Conservation (phyloP, 2,113 vertebrate genomes). For the Cheilinus undulatus region DNA sequence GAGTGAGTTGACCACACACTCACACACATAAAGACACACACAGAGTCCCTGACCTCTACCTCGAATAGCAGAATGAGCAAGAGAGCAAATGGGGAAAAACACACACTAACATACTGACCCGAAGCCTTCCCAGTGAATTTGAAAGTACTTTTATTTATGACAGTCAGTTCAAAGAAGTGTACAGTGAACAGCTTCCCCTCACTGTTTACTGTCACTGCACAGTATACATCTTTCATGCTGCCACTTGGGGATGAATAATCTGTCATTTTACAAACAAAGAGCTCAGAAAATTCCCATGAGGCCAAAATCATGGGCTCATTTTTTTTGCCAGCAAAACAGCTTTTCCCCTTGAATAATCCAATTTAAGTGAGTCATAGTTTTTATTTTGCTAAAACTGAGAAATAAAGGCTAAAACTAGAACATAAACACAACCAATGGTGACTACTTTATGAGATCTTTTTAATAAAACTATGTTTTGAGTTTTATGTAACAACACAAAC, state of each 20-base stretch:
- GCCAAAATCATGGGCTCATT: conserved; percentile 39
- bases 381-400: conserved; percentile 24
- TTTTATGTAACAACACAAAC: neutral
- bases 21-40: conserved; percentile 22
- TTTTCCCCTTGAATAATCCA: conserved; percentile 26
- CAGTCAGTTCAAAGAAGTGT: conserved; percentile 57
- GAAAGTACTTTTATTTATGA: conserved; percentile 62
- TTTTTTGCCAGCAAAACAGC: conserved; percentile 28
- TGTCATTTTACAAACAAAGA: conserved; percentile 17
- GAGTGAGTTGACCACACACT: conserved; percentile 84
- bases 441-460: conserved; percentile 9
- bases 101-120: conserved; percentile 52
- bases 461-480: conserved; percentile 8
- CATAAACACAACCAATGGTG: no score
- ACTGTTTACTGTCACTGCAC: conserved; percentile 57
- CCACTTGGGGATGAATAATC: conserved; percentile 56
- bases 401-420: no score
- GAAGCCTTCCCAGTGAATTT: conserved; percentile 48
- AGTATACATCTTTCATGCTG: conserved; percentile 38
- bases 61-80: conserved; percentile 63
- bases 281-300: conserved; percentile 57
- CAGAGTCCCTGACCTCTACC: conserved; percentile 32
- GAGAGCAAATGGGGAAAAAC: conserved; percentile 54
- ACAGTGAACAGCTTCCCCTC: conserved; percentile 45
- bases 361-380: conserved; percentile 6